Evolutionary conservation across 2,888 invertebrate genomes (phyloP), one percentile per base, ranked within the genome.

Genomic region (Drosophila quasianomalipes): DNA sequence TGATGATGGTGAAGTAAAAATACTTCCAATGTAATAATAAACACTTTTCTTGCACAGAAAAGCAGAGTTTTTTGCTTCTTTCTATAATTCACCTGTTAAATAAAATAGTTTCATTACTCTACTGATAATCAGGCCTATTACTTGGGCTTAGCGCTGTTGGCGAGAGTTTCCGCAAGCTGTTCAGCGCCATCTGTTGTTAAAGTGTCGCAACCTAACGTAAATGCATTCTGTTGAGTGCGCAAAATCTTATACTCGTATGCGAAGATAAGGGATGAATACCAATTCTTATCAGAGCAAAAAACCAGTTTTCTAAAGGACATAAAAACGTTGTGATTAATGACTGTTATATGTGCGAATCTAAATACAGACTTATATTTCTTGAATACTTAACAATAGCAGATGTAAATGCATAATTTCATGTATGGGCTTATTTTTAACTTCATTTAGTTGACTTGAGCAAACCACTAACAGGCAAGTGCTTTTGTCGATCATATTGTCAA

Each of bases 121-220:
- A 7, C 14, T 7, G 22, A 47, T 22, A 47, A 22, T 26, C 22
- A 7, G 47, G 47, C 47, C 7, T 47, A 26, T 7, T 9, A 26
- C 47, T 9, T 1, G 2, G 26, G 47, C 47, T 26, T 16, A 71
- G 74, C 80, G 81, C 80, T 63, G 1, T 14, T n/a, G 33, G 74
- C 81, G 85, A 63, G 70, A 74, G 22, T 68, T 63, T 63, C 4
- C 22, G 78, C 44, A 85, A 80, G 64, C 31, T 59, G 7, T 0
- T 7, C 6, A 73, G 83, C 90, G 89, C 89, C 90, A 89, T 78
- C 90, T 90, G 55, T 79, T 54, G 85, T 30, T 28, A 12, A 70
- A 65, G 47, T 47, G 76, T 22, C 9, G 68, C 57, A 86, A 10
- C 58, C 16, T n/a, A 7, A 30, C 2, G 28, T 33, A 16, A 51